phyloP scores from a whole-genome alignment of 2,888 invertebrate genomes.

The Nematopogon swammerdamellus region DNA sequence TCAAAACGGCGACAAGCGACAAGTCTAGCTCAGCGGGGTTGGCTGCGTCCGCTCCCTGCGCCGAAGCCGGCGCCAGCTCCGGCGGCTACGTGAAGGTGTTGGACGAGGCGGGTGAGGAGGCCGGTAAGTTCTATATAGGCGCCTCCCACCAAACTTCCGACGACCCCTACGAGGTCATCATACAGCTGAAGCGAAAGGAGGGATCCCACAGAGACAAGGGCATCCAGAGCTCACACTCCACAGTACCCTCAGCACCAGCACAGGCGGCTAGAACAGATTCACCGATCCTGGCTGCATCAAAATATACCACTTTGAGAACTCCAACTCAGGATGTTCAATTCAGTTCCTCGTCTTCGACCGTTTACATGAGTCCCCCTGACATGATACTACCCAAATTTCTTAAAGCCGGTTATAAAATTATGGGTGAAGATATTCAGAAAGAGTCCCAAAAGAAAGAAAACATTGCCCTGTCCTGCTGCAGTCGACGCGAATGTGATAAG shows the following conservation, averaged over 20 bases:
- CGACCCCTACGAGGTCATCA: constrained; percentile 41
- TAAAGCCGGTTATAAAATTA: constrained; percentile 19
- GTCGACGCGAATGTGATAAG: background rate
- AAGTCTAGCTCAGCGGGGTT: no score
- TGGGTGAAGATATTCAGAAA: constrained; percentile 10
- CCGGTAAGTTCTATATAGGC: constrained; percentile 39
- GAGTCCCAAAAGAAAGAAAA: background rate
- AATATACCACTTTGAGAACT: background rate
- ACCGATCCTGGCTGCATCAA: background rate
- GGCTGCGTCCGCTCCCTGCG: background rate
- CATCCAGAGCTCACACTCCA: background rate
- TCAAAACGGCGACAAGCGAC: constrained; percentile 23
- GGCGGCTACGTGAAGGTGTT: constrained; percentile 28
- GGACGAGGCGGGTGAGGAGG: constrained; percentile 26
- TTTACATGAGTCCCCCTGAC: constrained; percentile 52
- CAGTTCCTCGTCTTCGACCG: constrained; percentile 49
- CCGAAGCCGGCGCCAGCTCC: constrained; percentile 14
- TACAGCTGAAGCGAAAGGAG: constrained; percentile 22
- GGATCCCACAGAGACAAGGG: background rate
- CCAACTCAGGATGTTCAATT: constrained; percentile 23
- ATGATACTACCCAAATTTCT: constrained; percentile 32
- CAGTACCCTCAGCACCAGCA: background rate
- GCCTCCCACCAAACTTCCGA: constrained; percentile 35
- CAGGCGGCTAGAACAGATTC: background rate
- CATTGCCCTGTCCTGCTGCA: background rate